These are phyloP conservation scores for Triops cancriformis DNA, from an alignment of 1,140 invertebrate genomes.

Conservation along the genomic window DNA sequence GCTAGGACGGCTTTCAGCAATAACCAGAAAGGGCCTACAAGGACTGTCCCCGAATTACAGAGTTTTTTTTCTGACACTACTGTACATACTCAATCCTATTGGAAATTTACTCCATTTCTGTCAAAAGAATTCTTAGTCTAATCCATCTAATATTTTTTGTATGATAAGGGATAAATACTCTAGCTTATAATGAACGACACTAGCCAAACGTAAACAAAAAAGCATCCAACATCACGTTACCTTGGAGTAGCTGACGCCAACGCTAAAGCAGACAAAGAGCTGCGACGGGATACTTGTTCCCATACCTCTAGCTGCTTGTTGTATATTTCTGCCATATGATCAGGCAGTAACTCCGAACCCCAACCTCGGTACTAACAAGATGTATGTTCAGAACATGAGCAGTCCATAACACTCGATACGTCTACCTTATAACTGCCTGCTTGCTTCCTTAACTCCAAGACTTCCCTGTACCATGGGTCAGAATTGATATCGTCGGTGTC, in stretches of 20 bases:
- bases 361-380: conserved; percentile 67
- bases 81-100: no score
- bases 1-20: no score
- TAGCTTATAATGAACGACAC: neutral
- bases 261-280: conserved; percentile 75
- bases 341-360: conserved; percentile 73
- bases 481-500: conserved; percentile 36
- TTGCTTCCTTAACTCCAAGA: conserved; percentile 77
- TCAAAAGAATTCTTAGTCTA: no score
- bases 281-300: conserved; percentile 78
- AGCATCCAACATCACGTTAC: conserved; percentile 39
- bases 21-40: no score
- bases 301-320: conserved; percentile 73
- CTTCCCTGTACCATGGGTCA: conserved; percentile 68
- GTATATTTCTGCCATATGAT: conserved; percentile 63
- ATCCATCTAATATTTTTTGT: no score
- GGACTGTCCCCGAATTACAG: no score
- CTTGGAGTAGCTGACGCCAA: conserved; percentile 72
- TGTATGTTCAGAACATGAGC: neutral
- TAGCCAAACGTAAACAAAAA: neutral
- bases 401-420: neutral
- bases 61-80: no score
- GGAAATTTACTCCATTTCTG: no score
- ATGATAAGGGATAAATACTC: no score
- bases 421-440: conserved; percentile 81